These are phyloP conservation scores for Kuschelorhynchus macadamiae DNA, from an alignment of 2,888 invertebrate species.

Conservation along the genomic window DNA sequence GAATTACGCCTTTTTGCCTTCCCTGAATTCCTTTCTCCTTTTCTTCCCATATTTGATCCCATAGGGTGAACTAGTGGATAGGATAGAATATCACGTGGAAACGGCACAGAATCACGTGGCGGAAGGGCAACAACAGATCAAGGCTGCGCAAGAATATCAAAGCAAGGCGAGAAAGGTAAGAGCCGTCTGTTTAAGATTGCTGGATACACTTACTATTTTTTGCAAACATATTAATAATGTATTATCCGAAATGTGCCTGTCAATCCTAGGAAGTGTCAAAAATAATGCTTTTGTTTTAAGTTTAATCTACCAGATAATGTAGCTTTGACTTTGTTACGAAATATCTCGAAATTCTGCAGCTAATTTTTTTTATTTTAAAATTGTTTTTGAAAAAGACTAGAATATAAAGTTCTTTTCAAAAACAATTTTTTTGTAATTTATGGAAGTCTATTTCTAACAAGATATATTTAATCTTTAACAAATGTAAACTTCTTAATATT, in stretches of 20 bases:
- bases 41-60: constrained; percentile 50
- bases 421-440: no score
- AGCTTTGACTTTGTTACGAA: background rate
- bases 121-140: constrained; percentile 83
- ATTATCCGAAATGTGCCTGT: no score
- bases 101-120: constrained; percentile 89
- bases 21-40: constrained; percentile 40
- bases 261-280: no score
- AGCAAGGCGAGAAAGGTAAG: constrained; percentile 92
- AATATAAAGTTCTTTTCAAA: no score
- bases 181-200: constrained; percentile 39
- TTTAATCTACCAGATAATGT: background rate
- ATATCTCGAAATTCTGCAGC: background rate
- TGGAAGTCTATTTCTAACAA: no score
- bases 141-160: constrained; percentile 85
- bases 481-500: no score
- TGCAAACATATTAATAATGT: no score
- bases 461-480: no score
- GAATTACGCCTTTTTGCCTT: constrained; percentile 13
- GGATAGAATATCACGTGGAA: constrained; percentile 94
- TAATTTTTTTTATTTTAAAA: background rate
- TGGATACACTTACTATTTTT: constrained; percentile 26
- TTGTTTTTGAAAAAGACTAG: no score
- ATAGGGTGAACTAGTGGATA: constrained; percentile 94
- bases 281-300: background rate